A percentile compares a stretch with the other conserved stretches of the same genome.
phyloP scores from a whole-genome alignment of 92 coral and sea anemone species.

The Siderastrea radians region DNA sequence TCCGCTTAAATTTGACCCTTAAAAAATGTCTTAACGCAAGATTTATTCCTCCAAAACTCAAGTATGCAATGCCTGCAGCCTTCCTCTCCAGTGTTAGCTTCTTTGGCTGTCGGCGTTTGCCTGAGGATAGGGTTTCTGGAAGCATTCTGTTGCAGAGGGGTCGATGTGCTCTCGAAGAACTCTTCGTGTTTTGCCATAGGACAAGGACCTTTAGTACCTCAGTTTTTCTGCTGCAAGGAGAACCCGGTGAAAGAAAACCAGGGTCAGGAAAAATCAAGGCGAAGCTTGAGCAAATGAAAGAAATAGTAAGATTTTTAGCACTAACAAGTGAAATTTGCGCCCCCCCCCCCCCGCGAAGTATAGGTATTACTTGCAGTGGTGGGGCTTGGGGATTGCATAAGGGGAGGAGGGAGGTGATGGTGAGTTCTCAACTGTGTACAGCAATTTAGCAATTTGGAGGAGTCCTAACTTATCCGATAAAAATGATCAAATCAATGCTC shows the following conservation, averaged over 20 bases:
- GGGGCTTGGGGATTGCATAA: too few relatives aligned
- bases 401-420: too few relatives aligned
- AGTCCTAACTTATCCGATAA: too few relatives aligned
- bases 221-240: conserved; percentile 3
- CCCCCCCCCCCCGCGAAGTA: too few relatives aligned
- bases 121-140: conserved; percentile 5
- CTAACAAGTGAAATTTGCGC: background rate
- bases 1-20: conserved; percentile 10
- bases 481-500: too few relatives aligned
- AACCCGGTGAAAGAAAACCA: conserved; percentile 21
- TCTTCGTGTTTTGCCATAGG: background rate
- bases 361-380: too few relatives aligned
- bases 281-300: conserved; percentile 74
- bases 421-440: too few relatives aligned
- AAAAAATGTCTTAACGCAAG: background rate
- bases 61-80: conserved; percentile 13
- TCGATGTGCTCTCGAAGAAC: background rate
- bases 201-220: conserved; percentile 8
- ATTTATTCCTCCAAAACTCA: background rate
- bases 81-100: conserved; percentile 22
- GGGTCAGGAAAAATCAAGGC: conserved; percentile 57
- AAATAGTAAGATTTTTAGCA: conserved; percentile 60
- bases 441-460: too few relatives aligned
- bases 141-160: conserved; percentile 2
- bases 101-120: conserved; percentile 18